Percentiles rank a stretch among this genome's conserved stretches.
phyloP scores from a whole-genome alignment of 2,888 invertebrate genomes.

The Ashinkailepas kermadecensis region DNA sequence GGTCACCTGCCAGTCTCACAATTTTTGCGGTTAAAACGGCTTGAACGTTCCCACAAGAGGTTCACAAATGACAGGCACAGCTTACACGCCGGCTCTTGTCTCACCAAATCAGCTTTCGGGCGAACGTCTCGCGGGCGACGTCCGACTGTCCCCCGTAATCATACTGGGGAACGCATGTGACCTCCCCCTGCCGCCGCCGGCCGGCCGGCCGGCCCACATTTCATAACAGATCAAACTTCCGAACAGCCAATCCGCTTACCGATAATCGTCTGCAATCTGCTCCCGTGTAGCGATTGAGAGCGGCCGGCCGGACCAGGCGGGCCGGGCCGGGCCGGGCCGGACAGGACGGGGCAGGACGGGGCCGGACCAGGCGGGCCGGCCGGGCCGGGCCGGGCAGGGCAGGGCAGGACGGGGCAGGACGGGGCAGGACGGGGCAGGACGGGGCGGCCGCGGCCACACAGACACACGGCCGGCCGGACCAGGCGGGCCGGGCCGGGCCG shows the following conservation, averaged over 20 bases:
- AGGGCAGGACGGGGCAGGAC: too few species aligned
- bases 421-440: too few species aligned
- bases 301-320: neutral
- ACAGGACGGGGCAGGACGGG: too few species aligned
- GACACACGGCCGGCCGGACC: neutral
- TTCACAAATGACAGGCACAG: neutral
- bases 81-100: neutral
- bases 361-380: neutral
- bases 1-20: neutral
- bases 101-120: neutral
- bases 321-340: neutral
- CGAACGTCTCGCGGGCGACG: neutral
- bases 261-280: neutral
- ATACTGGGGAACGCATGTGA: neutral
- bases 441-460: too few species aligned
- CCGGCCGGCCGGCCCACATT: neutral
- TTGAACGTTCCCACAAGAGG: neutral
- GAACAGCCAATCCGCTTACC: neutral
- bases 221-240: neutral
- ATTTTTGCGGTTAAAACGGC: neutral
- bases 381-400: too few species aligned
- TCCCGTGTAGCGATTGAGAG: neutral
- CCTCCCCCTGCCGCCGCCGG: neutral
- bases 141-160: neutral
- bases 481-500: too few species aligned